phyloP scores from a whole-genome alignment of 2,113 vertebrate genomes.

The Oreochromis aureus region DNA sequence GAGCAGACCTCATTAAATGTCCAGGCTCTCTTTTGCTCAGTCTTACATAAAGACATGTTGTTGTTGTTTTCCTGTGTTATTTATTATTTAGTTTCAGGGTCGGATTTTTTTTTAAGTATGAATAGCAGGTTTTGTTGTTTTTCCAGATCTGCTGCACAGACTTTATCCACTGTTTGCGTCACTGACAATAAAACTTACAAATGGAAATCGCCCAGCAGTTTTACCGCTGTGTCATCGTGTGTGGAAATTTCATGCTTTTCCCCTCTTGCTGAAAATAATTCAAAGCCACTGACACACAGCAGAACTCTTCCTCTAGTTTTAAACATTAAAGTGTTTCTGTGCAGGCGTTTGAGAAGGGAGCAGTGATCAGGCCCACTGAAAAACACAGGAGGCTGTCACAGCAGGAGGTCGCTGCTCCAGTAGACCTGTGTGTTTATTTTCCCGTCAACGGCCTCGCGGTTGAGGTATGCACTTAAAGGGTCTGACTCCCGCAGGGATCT shows the following conservation, averaged over 20 bases:
- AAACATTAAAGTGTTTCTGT: not conserved
- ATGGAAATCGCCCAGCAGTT: not conserved
- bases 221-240: not conserved
- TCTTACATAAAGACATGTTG: not conserved
- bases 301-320: not conserved
- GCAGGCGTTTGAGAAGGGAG: constrained; percentile 2
- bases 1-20: not conserved
- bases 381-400: constrained; percentile 53
- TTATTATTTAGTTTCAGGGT: not conserved
- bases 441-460: constrained; percentile 58
- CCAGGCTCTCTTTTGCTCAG: not conserved
- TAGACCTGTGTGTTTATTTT: constrained; percentile 73
- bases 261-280: not conserved
- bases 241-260: not conserved
- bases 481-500: constrained; percentile 61
- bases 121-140: not conserved
- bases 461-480: constrained; percentile 68
- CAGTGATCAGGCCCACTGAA: constrained; percentile 37
- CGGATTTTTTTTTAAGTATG: not conserved
- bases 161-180: not conserved
- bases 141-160: not conserved
- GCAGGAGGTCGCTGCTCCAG: constrained; percentile 45
- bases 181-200: not conserved
- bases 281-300: not conserved
- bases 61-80: not conserved